Base-by-base conservation (phyloP, 1,140 invertebrate species). In the Amyelois transitella region DNA sequence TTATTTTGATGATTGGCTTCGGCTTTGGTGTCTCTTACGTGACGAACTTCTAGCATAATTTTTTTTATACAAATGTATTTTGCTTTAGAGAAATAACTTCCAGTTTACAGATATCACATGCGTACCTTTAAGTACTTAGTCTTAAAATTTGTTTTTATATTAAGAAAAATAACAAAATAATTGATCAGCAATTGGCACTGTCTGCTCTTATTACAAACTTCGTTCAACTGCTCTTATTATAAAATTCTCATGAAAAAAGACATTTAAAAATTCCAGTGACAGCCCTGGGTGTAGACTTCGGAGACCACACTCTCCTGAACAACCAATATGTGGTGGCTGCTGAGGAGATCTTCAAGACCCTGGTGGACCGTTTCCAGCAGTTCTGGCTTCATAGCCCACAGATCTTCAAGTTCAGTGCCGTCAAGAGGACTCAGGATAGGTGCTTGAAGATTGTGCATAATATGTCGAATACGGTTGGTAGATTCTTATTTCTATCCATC, bases 311-410 rank as follows among this genome's bases (percentile, higher is more conserved):
- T 1, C 53, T 76, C 8, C 57, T 79, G 0, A 81, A 79, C 49
- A 77, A 59, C 18, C 48, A 72, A 21, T 84, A 84, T 51, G 69
- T 81, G 44, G 58, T 63, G 8, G 79, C 78, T 0, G 62, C 72
- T 0, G 78, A 84, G 43, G 47, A 72, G 49, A 75, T 84, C 43
- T 70, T 81, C 22, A 76, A 77, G 20, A 62, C 74, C 0, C 48
- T 81, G 6, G 77, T 79, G 51, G 77, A 81, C 19, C 66, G 81
- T 17, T 77, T 85, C 62, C 77, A 77, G 61, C 78, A 76, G 58
- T 72, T 83, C 51, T 82, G 75, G 73, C 64, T 73, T 1, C 76
- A 82, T 51, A 77, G 59, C 44, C 55, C 69, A 5, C 62, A 63
- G 5, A 61, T 75, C 18, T 85, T 76, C 53, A 66, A 57, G 17